Conservation (phyloP, 2,888 invertebrate genomes). For the Camptogramma bilineatum region DNA sequence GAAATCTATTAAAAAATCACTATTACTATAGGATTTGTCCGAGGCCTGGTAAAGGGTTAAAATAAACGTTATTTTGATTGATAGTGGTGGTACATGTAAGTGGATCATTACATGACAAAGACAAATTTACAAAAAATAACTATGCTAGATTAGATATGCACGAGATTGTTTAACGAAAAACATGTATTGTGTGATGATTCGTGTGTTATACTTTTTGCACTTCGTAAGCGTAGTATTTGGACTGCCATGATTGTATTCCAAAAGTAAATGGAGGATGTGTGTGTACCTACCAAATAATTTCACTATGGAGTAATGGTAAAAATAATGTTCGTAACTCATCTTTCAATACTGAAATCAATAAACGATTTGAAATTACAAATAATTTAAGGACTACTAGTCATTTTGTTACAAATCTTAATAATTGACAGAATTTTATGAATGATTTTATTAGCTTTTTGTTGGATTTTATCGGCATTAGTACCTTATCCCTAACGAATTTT, state of each 20-base stretch:
- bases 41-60: no score
- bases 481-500: constrained; percentile 10
- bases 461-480: neutral
- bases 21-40: no score
- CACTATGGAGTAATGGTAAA: neutral
- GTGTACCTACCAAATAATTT: neutral
- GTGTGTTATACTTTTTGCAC: neutral
- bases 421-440: neutral
- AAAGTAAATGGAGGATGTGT: neutral
- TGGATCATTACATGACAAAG: no score
- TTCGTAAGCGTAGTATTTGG: neutral
- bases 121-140: no score
- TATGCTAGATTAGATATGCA: no score
- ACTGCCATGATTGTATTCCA: neutral
- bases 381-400: constrained; percentile 19
- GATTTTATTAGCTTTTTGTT: neutral
- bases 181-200: neutral
- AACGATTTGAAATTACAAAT: constrained; percentile 1
- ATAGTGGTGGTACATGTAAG: no score
- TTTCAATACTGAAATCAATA: neutral
- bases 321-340: neutral
- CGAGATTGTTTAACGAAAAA: no score
- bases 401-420: constrained; percentile 18
- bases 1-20: no score
- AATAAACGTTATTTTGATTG: no score